Conservation (phyloP, 35 echinoderm and acorn worm species). For the Patiria miniata region DNA sequence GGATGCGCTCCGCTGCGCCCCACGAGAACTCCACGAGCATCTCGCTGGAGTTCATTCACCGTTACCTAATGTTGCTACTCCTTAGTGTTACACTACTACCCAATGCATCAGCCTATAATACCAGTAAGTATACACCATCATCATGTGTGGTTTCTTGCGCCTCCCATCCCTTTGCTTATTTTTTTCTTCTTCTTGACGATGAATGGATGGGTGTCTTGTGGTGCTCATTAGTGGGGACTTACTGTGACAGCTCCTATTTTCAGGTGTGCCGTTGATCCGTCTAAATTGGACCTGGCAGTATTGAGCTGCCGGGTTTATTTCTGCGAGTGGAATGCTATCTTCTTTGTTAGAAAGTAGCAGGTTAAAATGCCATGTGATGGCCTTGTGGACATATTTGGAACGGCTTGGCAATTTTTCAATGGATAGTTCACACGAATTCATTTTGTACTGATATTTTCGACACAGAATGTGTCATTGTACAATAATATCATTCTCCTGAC, state of each 20-base stretch:
- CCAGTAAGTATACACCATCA: constrained; percentile 12
- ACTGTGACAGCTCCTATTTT: constrained; percentile 6
- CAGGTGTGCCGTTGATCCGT: not conserved
- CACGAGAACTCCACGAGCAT: not conserved
- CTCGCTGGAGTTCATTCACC: not conserved
- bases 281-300: constrained; percentile 28
- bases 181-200: not conserved
- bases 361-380: no score
- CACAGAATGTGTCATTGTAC: no score
- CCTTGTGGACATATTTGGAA: no score
- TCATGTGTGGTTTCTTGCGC: not conserved
- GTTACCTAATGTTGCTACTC: not conserved
- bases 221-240: constrained; percentile 12
- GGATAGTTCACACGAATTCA: no score
- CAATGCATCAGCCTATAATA: constrained; percentile 4
- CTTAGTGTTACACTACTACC: not conserved
- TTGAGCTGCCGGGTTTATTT: not conserved
- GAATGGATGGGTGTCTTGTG: not conserved
- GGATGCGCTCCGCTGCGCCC: not conserved
- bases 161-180: not conserved
- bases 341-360: not conserved
- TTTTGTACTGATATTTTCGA: no score
- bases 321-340: not conserved
- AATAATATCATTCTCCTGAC: no score
- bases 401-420: no score